phyloP scores from a whole-genome alignment of 92 coral and sea anemone genomes.

The Anthopleura xanthogrammica region DNA sequence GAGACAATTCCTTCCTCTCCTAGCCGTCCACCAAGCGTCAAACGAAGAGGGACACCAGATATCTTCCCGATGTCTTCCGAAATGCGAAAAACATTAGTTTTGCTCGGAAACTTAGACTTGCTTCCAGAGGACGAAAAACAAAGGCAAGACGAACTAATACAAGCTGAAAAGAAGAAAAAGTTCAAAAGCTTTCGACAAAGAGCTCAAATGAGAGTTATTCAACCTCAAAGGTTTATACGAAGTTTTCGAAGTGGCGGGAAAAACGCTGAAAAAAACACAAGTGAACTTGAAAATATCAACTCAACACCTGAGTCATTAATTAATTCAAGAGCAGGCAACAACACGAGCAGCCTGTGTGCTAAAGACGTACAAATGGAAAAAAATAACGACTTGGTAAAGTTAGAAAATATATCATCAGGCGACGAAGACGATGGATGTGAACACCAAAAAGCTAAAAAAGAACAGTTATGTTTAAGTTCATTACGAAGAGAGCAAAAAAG shows the following conservation, averaged over 20 bases:
- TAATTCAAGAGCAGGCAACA: background rate
- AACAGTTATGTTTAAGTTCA: background rate
- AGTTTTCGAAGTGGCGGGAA: conserved; percentile 22
- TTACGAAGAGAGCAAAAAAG: background rate
- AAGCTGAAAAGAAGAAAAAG: conserved; percentile 9
- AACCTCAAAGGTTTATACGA: conserved; percentile 66
- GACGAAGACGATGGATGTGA: conserved; percentile 2
- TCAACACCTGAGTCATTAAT: background rate
- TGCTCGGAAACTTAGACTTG: conserved; percentile 59
- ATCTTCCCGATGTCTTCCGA: conserved; percentile 75
- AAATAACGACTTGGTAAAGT: background rate
- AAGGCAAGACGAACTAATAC: background rate
- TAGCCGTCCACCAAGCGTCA: conserved; percentile 27
- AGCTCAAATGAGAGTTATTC: conserved; percentile 43
- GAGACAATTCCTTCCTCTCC: background rate
- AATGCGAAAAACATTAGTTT: conserved; percentile 54
- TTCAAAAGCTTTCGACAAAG: conserved; percentile 49
- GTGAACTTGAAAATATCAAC: background rate
- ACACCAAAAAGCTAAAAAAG: background rate
- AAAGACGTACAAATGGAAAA: background rate
- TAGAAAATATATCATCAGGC: conserved; percentile 3
- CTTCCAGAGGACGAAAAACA: conserved; percentile 44
- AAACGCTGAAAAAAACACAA: background rate
- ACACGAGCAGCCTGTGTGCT: background rate
- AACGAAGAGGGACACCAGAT: conserved; percentile 61